Evolutionary conservation across 2,113 vertebrate species (phyloP), one percentile per base, ranked within the genome.

Genomic region (Galemys pyrenaicus): DNA sequence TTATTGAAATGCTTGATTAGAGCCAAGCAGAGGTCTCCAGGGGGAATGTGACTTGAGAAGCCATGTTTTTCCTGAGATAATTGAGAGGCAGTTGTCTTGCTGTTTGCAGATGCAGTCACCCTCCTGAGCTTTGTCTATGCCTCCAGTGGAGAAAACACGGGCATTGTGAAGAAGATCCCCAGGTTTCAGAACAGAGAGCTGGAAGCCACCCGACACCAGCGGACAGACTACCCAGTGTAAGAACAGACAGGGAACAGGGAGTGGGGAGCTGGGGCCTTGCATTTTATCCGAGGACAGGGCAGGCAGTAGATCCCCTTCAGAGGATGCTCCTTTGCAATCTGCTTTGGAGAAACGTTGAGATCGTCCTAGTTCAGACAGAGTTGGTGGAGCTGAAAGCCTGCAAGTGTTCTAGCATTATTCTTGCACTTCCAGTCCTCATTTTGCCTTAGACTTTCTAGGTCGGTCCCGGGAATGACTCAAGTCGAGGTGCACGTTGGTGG

Each of bases 121-220:
- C 64, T 99, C 92, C 98, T 99, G 0, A 95, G 91, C 70, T 99
- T 99, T 92, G 98, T 98, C 12, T 98, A 99, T 44, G 99, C 99
- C 56, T 99, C 99, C 84, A 99, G 98, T 1, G 99, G 98, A 13
- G 99, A 99, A 95, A 98, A 90, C 95, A 99, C 98, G 5, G 99
- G 99, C 96, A 97, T 99, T 1, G 97, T 99, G 94, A 98, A 98
- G 97, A 99, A 97, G 83, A 98, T 99, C 93, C 96, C 86, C 32
- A 97, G 97, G 49, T 99, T 99, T 97, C 98, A 92, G 87, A 99
- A 99, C 97, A 92, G 92, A 96, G 98, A 98, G 65, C 98, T 99
- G 95, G 99, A 99, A 97, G 97, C 96, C 92, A 96, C 96, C 49
- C 99, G 99, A 60, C 97, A 75, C 41, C 98, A 98, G 22, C 98